phyloP scores from a whole-genome alignment of 2,797 vertebrate genomes.

The Tinamus major region DNA sequence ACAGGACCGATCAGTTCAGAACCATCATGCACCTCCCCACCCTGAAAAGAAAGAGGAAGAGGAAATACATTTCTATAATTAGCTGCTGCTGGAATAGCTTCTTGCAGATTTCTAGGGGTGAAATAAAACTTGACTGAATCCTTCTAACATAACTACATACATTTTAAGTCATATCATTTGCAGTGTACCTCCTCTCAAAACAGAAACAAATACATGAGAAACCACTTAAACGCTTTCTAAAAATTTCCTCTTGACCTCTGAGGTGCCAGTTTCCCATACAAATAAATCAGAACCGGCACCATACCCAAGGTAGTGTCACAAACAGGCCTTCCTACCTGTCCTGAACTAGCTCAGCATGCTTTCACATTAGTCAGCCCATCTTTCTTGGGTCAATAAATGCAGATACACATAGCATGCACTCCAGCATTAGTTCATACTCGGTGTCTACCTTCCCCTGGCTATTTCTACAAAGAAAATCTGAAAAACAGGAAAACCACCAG shows the following conservation, averaged over 20 bases:
- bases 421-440: not conserved
- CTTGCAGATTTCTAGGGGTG: not conserved
- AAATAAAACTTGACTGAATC: not conserved
- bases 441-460: not conserved
- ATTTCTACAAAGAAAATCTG: not conserved
- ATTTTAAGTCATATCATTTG: not conserved
- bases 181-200: not conserved
- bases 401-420: not conserved
- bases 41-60: constrained; percentile 80
- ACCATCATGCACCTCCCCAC: constrained; percentile 92
- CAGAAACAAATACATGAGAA: not conserved
- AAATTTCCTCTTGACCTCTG: not conserved
- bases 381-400: not conserved
- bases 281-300: not conserved
- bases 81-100: not conserved
- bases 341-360: not conserved
- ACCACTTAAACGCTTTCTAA: not conserved
- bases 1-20: constrained; percentile 96
- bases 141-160: not conserved
- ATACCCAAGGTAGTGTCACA: not conserved
- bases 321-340: not conserved
- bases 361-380: not conserved
- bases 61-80: not conserved
- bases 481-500: not conserved
- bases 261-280: not conserved